A percentile compares a stretch with the other conserved stretches of the same genome.
Evolutionary conservation across 2,888 invertebrate species (phyloP).

Genomic region (Glyphotaelius pellucidus): DNA sequence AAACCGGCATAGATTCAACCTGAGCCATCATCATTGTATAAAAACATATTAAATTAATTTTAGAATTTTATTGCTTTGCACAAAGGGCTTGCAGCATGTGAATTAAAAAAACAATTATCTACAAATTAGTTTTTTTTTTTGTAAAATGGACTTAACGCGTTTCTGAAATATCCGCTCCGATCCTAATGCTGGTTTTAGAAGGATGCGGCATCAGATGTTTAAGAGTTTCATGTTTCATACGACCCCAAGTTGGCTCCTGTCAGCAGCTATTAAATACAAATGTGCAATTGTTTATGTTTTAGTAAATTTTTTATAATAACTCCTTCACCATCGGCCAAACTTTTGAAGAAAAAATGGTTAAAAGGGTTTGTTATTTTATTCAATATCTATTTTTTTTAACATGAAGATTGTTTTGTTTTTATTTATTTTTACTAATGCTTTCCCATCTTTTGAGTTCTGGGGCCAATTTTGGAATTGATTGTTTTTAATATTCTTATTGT

Average conservation of each 20-base stretch:
- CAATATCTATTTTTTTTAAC: neutral
- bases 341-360: neutral
- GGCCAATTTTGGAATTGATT: too few relatives aligned
- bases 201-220: conserved; percentile 28
- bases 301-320: conserved; percentile 9
- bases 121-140: neutral
- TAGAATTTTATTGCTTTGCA: too few relatives aligned
- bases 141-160: neutral
- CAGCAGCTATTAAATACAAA: conserved; percentile 55
- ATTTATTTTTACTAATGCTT: too few relatives aligned
- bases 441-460: too few relatives aligned
- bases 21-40: too few relatives aligned
- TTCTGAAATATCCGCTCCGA: neutral
- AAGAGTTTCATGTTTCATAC: conserved; percentile 61
- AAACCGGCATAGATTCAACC: too few relatives aligned
- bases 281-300: conserved; percentile 53
- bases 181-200: conserved; percentile 19
- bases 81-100: too few relatives aligned
- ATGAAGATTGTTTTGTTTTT: too few relatives aligned
- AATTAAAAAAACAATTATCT: too few relatives aligned
- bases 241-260: conserved; percentile 58
- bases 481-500: too few relatives aligned
- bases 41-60: too few relatives aligned
- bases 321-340: neutral
- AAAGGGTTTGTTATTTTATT: neutral